A percentile compares a stretch with the other conserved stretches of the same genome.
Evolutionary conservation across 35 echinoderm and acorn worm species (phyloP).

Genomic region (Patiria miniata): DNA sequence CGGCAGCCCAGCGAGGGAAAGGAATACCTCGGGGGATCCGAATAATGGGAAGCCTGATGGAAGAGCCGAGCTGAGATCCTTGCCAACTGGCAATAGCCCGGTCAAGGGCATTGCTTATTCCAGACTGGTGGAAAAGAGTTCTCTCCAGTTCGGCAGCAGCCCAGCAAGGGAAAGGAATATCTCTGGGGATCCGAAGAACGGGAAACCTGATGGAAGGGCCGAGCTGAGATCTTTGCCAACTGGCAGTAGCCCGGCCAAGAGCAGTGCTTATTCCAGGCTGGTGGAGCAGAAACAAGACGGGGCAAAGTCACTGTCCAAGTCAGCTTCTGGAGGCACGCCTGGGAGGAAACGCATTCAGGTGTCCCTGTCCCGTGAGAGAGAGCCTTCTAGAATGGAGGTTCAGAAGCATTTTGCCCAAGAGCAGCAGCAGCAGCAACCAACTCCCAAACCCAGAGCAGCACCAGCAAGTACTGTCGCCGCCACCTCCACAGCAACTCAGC

Average conservation of each 20-base stretch:
- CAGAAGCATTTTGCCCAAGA: not conserved
- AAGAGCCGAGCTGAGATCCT: not conserved
- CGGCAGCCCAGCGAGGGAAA: not conserved
- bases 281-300: too few relatives aligned
- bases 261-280: too few relatives aligned
- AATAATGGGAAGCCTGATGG: not conserved
- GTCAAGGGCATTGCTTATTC: not conserved
- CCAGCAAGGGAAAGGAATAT: not conserved
- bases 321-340: not conserved
- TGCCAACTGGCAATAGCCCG: not conserved
- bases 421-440: slow-evolving; percentile 25
- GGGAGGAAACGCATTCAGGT: slow-evolving; percentile 4
- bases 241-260: not conserved
- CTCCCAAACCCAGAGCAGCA: slow-evolving; percentile 42
- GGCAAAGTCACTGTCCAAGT: too few relatives aligned
- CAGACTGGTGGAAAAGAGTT: slow-evolving; percentile 32
- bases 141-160: slow-evolving; percentile 7
- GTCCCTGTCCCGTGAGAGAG: slow-evolving; percentile 17
- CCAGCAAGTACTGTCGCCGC: not conserved
- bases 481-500: not conserved
- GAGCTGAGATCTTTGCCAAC: not conserved
- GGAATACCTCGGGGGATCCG: not conserved
- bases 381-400: not conserved
- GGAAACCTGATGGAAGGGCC: not conserved
- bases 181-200: not conserved